Percentiles rank a stretch among this genome's conserved stretches.
These are phyloP conservation scores for Glyptemys insculpta DNA, from an alignment of 2,797 vertebrate genomes.

Conservation along the genomic window DNA sequence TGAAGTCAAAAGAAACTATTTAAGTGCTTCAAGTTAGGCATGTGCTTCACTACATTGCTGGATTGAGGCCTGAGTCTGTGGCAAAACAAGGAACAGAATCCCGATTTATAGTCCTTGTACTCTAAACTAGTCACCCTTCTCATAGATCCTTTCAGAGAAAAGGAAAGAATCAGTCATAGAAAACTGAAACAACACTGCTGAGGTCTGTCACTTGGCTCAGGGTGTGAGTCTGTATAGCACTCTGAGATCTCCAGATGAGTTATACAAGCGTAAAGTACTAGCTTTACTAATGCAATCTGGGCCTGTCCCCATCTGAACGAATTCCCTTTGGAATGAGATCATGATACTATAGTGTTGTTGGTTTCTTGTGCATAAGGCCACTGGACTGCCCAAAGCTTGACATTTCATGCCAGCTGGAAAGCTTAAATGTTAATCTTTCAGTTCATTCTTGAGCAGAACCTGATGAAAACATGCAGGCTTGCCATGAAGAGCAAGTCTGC, in stretches of 20 bases:
- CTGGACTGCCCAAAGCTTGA: background rate
- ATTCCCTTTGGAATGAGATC: background rate
- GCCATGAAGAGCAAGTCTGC: background rate
- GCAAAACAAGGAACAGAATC: background rate
- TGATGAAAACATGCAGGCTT: background rate
- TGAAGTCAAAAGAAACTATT: background rate
- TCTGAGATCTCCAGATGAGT: background rate
- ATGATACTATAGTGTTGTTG: background rate
- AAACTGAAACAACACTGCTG: background rate
- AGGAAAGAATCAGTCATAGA: background rate
- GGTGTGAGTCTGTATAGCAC: background rate
- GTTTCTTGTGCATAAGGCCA: background rate
- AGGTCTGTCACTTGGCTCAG: background rate
- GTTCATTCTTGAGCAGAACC: background rate
- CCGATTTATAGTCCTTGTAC: background rate
- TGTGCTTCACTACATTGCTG: background rate
- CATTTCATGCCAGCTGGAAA: background rate
- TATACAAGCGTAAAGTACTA: background rate
- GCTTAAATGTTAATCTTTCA: background rate
- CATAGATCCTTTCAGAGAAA: background rate
- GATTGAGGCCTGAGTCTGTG: too few species aligned
- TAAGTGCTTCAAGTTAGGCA: background rate
- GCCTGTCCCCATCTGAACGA: background rate
- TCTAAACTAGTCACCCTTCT: background rate
- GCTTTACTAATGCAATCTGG: background rate